Conservation (phyloP, 2,797 vertebrate genomes). For the Melanotaenia boesemani region DNA sequence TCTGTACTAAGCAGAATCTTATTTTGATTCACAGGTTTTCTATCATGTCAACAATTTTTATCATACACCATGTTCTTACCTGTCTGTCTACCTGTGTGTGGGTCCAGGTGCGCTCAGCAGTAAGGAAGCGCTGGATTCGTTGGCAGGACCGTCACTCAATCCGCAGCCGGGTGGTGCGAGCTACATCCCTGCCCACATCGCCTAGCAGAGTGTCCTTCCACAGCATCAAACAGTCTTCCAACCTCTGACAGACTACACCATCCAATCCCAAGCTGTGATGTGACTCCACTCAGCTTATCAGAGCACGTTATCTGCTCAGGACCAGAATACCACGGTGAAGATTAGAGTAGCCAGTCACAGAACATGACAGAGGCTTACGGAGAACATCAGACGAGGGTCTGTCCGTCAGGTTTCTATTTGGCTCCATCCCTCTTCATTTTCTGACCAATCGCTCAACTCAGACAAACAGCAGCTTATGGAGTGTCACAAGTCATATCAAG, state of each 20-base stretch:
- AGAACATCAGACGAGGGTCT: no score
- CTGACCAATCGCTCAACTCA: no score
- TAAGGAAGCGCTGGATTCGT: slow-evolving; percentile 91
- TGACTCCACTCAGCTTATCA: neutral
- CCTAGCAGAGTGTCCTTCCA: slow-evolving; percentile 93
- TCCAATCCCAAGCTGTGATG: neutral
- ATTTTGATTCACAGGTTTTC: no score
- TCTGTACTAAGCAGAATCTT: no score
- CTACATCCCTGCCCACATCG: slow-evolving; percentile 94
- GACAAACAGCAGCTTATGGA: no score
- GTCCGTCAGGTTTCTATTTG: no score
- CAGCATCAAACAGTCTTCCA: slow-evolving; percentile 94
- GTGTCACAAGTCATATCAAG: no score
- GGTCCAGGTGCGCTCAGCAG: slow-evolving; percentile 89
- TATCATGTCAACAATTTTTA: neutral
- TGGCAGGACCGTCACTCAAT: slow-evolving; percentile 96
- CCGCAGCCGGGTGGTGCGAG: slow-evolving; percentile 86
- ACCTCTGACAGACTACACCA: slow-evolving; percentile 80
- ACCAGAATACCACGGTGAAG: no score
- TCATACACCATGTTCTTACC: neutral
- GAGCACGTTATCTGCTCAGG: neutral
- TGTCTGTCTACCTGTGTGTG: neutral
- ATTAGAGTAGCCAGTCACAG: neutral
- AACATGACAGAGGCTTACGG: no score
- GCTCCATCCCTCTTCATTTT: no score